Evolutionary conservation across 2,797 vertebrate genomes (phyloP).

Genomic region (Lemur catta): DNA sequence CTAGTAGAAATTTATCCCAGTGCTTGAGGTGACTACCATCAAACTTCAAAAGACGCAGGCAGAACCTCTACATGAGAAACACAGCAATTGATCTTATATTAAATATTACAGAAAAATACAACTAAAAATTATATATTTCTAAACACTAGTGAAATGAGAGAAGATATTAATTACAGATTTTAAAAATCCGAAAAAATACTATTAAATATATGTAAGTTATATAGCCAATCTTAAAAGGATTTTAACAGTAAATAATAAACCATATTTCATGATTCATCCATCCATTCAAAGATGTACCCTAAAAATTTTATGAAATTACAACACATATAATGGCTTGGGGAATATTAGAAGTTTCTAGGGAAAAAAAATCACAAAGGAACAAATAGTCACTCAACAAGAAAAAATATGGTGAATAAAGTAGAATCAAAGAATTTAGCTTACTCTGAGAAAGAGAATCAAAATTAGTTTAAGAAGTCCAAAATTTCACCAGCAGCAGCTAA

Average conservation of each 20-base stretch:
- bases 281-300: neutral
- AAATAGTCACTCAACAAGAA: neutral
- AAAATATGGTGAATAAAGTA: neutral
- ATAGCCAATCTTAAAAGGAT: neutral
- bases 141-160: neutral
- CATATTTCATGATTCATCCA: neutral
- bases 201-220: neutral
- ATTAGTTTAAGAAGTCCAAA: neutral
- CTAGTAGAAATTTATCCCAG: neutral
- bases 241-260: neutral
- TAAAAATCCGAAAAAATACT: neutral
- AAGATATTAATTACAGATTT: neutral
- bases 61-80: neutral
- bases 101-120: neutral
- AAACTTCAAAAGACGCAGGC: neutral
- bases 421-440: neutral
- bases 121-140: neutral
- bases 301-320: neutral
- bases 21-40: neutral
- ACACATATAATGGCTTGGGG: neutral
- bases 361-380: neutral
- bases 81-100: neutral
- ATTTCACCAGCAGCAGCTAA: neutral
- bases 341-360: neutral
- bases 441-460: neutral